Evolutionary conservation across 2,888 invertebrate species (phyloP).

Genomic region (Synanthedon tipuliformis): DNA sequence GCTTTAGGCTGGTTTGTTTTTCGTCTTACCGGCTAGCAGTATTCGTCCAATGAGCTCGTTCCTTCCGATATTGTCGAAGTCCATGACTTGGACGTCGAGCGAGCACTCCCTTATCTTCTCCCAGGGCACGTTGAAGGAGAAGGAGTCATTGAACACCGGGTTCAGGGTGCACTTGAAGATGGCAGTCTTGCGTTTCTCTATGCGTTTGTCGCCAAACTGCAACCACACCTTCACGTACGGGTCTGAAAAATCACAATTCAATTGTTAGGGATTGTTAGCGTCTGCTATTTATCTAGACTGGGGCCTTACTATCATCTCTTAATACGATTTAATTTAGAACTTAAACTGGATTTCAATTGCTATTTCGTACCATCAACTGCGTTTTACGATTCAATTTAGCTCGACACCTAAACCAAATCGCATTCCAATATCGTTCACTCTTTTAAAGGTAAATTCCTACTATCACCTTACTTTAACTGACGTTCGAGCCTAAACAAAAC

Average conservation of each 20-base stretch:
- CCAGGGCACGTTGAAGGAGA: conserved; percentile 96
- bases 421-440: too few relatives aligned
- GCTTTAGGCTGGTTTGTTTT: not conserved
- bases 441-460: too few relatives aligned
- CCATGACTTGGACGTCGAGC: conserved; percentile 93
- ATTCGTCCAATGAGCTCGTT: conserved; percentile 94
- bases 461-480: too few relatives aligned
- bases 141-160: conserved; percentile 96
- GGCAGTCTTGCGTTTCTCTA: conserved; percentile 96
- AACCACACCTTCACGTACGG: conserved; percentile 99
- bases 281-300: too few relatives aligned
- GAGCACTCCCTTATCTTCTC: conserved; percentile 96
- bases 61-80: conserved; percentile 95
- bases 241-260: conserved; percentile 72
- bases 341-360: too few relatives aligned
- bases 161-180: conserved; percentile 94
- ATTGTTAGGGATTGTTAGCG: too few relatives aligned
- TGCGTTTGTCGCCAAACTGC: conserved; percentile 92
- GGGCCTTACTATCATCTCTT: too few relatives aligned
- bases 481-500: too few relatives aligned
- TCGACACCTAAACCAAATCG: too few relatives aligned
- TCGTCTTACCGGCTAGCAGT: conserved; percentile 83
- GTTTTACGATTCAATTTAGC: too few relatives aligned
- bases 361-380: too few relatives aligned
- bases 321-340: too few relatives aligned